phyloP scores from a whole-genome alignment of 30 jellyfish, hydroid and myxozoan species.

The Turritopsis dohrnii region DNA sequence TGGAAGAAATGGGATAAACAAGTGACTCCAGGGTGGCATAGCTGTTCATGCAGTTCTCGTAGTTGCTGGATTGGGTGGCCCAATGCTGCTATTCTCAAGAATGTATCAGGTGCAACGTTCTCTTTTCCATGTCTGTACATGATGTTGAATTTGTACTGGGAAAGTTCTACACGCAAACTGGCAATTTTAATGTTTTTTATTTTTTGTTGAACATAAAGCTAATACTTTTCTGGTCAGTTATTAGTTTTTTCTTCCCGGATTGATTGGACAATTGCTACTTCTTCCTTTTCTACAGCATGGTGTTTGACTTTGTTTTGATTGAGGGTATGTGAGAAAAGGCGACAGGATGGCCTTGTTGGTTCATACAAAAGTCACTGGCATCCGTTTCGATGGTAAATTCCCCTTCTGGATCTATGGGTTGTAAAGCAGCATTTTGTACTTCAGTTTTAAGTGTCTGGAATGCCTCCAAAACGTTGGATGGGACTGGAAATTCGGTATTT shows the following conservation, averaged over 20 bases:
- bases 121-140: conserved; percentile 68
- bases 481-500: conserved; percentile 28
- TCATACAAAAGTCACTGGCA: conserved; percentile 36
- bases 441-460: conserved; percentile 17
- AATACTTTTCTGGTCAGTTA: conserved; percentile 64
- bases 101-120: conserved; percentile 60
- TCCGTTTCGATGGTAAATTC: conserved; percentile 26
- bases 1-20: conserved; percentile 5
- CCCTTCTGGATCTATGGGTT: conserved; percentile 20
- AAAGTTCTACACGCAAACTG: conserved; percentile 77
- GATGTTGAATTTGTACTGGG: conserved; percentile 64
- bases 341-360: conserved; percentile 62
- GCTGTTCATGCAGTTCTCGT: conserved; percentile 6
- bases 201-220: conserved; percentile 65
- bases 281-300: conserved; percentile 67
- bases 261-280: conserved; percentile 52
- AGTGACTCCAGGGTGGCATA: conserved; percentile 19
- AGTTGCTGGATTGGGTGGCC: conserved; percentile 19
- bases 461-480: conserved; percentile 11
- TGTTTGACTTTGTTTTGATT: conserved; percentile 40
- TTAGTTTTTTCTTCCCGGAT: conserved; percentile 46
- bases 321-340: conserved; percentile 58
- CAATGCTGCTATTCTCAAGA: conserved; percentile 51
- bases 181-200: conserved; percentile 59
- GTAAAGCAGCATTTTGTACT: conserved; percentile 17